Base-by-base conservation (phyloP, 37 sponge, comb jelly and placozoan species). In the Mnemiopsis leidyi region DNA sequence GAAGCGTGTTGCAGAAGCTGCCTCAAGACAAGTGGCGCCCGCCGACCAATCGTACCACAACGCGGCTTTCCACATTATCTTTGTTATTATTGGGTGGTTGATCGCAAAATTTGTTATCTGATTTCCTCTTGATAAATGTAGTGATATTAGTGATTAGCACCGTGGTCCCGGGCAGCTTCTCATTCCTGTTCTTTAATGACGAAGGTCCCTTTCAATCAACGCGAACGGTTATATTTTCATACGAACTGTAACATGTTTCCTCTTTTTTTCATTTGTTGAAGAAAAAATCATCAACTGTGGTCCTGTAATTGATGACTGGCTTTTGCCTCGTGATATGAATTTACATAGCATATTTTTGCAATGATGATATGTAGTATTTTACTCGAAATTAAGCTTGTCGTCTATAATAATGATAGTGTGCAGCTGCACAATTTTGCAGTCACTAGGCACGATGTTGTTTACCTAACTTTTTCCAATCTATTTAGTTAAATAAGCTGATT, bases 101-200 rank as follows among this genome's bases (percentile, higher is more conserved):
- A 79, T 79, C 37, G 82, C 82, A 18, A 79, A 79, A 36, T 79
- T 79, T 33, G 82, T 79, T 32, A 79, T 79, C 82, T 79, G 82
- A 79, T 36, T 29, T 35, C 37, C 82, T 79, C 82, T 79, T 32
- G 36, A 36, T 79, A 35, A 79, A 33, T 79, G 82, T 79, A 79
- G 82, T 79, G 34, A 69, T 28, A 69, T 69, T 69, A 69, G 73
- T 69, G 73, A 69, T 69, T 69, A 69, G 73, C 3, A 21, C 73
- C 73, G 13, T 48, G 61, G 61, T 48, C 61, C 13, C 61, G 61
- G 61, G 61, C 61, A 48, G 61, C 61, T 48, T 18, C 61, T 48
- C 61, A 48, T 13, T 48, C 61, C 61, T 48, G 13, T n/a, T n/a
- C 61, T 48, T 18, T 48, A 48, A 48, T 48, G 61, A 48, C 61